Conservation (phyloP, 2,888 invertebrate genomes). For the Drosophila nigricruria region DNA sequence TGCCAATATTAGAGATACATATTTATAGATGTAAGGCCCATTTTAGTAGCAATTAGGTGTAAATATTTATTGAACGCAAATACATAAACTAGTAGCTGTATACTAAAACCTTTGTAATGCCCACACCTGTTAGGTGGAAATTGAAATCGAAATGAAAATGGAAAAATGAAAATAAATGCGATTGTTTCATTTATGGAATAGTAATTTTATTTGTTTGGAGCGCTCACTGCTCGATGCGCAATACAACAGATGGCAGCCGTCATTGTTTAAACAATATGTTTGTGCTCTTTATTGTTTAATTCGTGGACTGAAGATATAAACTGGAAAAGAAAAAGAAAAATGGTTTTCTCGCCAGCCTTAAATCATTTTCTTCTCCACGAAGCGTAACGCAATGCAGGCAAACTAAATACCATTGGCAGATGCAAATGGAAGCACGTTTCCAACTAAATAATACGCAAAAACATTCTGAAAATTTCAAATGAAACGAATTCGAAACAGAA, state of each 20-base stretch:
- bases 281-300: not conserved
- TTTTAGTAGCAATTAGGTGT: constrained; percentile 38
- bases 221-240: constrained; percentile 39
- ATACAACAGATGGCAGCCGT: constrained; percentile 55
- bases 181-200: constrained; percentile 39
- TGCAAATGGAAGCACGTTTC: constrained; percentile 52
- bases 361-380: constrained; percentile 32
- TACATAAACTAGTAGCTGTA: constrained; percentile 23
- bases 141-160: constrained; percentile 28
- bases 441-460: constrained; percentile 39
- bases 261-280: constrained; percentile 47
- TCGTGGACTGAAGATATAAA: constrained; percentile 23
- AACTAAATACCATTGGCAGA: constrained; percentile 18
- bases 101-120: constrained; percentile 28
- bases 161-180: constrained; percentile 33
- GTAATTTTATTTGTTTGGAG: constrained; percentile 47
- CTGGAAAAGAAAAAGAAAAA: constrained; percentile 11
- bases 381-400: constrained; percentile 16
- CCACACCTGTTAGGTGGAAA: constrained; percentile 33
- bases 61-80: constrained; percentile 35
- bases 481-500: constrained; percentile 26
- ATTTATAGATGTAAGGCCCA: constrained; percentile 6
- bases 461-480: constrained; percentile 41
- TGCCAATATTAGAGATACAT: constrained; percentile 30
- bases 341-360: constrained; percentile 24